Percentiles rank a stretch among this genome's conserved stretches.
Conservation (phyloP, 2,888 invertebrate genomes). For the Mamestra brassicae region DNA sequence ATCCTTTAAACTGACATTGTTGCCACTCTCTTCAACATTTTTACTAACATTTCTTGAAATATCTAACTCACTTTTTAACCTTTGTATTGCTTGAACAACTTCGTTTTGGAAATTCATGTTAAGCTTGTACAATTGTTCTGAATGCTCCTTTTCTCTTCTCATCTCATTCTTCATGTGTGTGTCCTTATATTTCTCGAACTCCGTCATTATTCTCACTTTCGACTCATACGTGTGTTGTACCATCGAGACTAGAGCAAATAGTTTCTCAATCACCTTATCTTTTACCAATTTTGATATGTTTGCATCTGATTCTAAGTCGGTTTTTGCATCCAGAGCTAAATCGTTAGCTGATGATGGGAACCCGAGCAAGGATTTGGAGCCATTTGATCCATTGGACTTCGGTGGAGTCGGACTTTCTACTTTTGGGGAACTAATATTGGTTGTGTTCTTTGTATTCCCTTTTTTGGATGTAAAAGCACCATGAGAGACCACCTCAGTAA, state of each 20-base stretch:
- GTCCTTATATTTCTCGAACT: slow-evolving; percentile 87
- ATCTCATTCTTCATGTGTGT: slow-evolving; percentile 84
- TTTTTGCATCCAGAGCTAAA: slow-evolving; percentile 86
- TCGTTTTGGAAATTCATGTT: slow-evolving; percentile 89
- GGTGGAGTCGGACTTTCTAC: slow-evolving; percentile 72
- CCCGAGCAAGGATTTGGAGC: slow-evolving; percentile 82
- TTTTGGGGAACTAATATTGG: slow-evolving; percentile 63
- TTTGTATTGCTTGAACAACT: slow-evolving; percentile 86
- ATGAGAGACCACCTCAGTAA: slow-evolving; percentile 87
- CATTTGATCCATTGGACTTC: slow-evolving; percentile 72
- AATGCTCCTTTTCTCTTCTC: slow-evolving; percentile 86
- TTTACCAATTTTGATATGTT: slow-evolving; percentile 85
- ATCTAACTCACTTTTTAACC: slow-evolving; percentile 86
- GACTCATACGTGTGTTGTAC: slow-evolving; percentile 88
- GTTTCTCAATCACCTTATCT: slow-evolving; percentile 86
- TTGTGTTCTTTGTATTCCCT: slow-evolving; percentile 64
- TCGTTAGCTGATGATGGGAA: slow-evolving; percentile 89
- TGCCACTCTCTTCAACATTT: slow-evolving; percentile 72
- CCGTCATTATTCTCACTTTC: slow-evolving; percentile 86
- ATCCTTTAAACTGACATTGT: slow-evolving; percentile 69
- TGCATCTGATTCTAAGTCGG: slow-evolving; percentile 86
- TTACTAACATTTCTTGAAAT: slow-evolving; percentile 79
- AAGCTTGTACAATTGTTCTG: slow-evolving; percentile 86
- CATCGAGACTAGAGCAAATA: slow-evolving; percentile 86
- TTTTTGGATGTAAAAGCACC: slow-evolving; percentile 85